Evolutionary conservation across 2,113 vertebrate species (phyloP), one percentile per base, ranked within the genome.

Genomic region (Candoia aspera): DNA sequence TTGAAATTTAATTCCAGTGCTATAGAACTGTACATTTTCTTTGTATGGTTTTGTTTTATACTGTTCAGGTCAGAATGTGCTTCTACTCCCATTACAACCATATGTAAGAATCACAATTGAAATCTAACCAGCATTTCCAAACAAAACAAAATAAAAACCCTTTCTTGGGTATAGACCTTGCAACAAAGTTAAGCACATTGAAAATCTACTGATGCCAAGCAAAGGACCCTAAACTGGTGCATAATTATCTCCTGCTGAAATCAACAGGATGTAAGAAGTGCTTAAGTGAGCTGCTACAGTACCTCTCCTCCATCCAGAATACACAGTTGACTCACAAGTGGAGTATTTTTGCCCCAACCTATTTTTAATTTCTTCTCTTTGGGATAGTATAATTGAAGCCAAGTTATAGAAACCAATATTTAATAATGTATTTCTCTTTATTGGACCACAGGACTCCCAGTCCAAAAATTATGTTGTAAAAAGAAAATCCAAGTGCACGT

Each of bases 291-390:
- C 49, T 49, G 49, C 49, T 49, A 49, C 49, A 6, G 49, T 49
- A 49, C 4, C 49, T 49, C 49, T 49, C 6, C 49, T 49, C 49
- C 49, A 49, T 49, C 4, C 49, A 49, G 49, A 49, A 49, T 49
- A 8, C 49, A 49, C 49, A 49, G 49, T 49, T 49, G 49, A 49
- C 4, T 49, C 49, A 49, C 49, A 49, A 49, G 49, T 49, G 49
- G 6, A 49, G 49, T 49, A 49, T 49, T 49, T 49, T 49, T 49
- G 49, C 49, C 49, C 49, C 49, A 49, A 49, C 49, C 49, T 49
- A 49, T 49, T 49, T 49, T 89, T 68, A 89, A 23, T 83, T 84
- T 37, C 24, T 23, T 86, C 59, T 94, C 62, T n/a, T 86, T 49
- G 62, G 64, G 62, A 60, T 8, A 86, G n/a, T n/a, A 6, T 60